Conservation (phyloP, 2,888 invertebrate species). For the Petrolisthes manimaculis region DNA sequence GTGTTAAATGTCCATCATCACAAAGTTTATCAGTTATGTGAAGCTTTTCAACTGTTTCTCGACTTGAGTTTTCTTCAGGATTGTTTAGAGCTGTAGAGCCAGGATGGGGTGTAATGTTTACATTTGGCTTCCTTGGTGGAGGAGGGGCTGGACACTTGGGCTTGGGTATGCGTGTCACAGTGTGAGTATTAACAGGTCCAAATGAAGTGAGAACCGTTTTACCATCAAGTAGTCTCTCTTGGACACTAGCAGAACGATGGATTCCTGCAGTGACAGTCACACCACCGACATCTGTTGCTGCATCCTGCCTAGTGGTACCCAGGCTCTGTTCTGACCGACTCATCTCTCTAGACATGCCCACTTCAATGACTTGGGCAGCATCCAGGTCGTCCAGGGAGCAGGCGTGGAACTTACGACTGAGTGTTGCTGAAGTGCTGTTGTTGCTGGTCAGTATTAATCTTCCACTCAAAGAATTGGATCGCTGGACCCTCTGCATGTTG, state of each 20-base stretch:
- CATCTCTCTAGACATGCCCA: slow-evolving; percentile 49
- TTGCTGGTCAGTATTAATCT: slow-evolving; percentile 23
- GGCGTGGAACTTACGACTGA: slow-evolving; percentile 62
- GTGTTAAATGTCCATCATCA: background rate
- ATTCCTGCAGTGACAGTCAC: slow-evolving; percentile 1
- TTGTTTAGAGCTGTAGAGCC: background rate
- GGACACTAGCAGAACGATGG: slow-evolving; percentile 42
- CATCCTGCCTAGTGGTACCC: background rate
- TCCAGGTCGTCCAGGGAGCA: slow-evolving; percentile 60
- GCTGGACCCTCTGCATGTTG: slow-evolving; percentile 31
- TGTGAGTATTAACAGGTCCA: slow-evolving; percentile 36
- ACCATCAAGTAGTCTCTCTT: slow-evolving; percentile 43
- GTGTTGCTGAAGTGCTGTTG: slow-evolving; percentile 25
- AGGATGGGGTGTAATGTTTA: background rate
- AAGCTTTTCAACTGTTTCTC: slow-evolving; percentile 1
- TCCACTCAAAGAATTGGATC: slow-evolving; percentile 52
- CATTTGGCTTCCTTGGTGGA: slow-evolving; percentile 46
- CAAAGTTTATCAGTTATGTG: background rate
- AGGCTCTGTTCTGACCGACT: slow-evolving; percentile 59
- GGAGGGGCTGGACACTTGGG: slow-evolving; percentile 56
- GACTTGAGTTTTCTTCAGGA: background rate
- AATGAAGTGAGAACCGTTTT: slow-evolving; percentile 53
- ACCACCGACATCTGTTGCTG: background rate
- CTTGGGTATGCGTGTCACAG: slow-evolving; percentile 29
- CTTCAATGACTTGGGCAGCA: slow-evolving; percentile 50